Base-by-base conservation (phyloP, 2,888 invertebrate genomes). In the Eristalis intricaria region DNA sequence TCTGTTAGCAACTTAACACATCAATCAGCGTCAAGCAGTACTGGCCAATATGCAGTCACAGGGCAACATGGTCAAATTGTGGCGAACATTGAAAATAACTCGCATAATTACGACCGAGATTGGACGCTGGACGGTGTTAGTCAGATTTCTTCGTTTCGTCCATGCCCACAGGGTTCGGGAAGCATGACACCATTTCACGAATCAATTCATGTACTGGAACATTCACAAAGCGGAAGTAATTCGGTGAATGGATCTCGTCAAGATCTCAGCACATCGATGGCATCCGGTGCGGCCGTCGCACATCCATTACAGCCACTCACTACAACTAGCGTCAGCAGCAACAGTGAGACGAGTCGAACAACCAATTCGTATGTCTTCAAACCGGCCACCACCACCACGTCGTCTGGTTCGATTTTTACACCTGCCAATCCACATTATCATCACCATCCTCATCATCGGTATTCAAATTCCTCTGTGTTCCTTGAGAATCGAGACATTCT, bases 11-110 rank as follows among this genome's bases (percentile, higher is more conserved):
- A 75, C 66, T 35, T 70, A 68, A 89, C 75, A 61, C 84, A 86
- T 38, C 88, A 68, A 74, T 88, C 77, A 11, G 69, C 75, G 70
- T 74, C 88, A 13, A 88, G 88, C 13, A 81, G 77, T 2, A 64
- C 69, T n/a, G 84, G 80, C 13, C 89, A 89, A 58, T 90, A 90
- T 84, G 90, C 90, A 5, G 91, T 91, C 23, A 84, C 78, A 22
- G 82, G 83, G 32, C 89, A 89, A 69, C 89, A 89, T 15, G 92
- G 89, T 88, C 94, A 94, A 91, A 94, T 95, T 91, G 94, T 95
- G 13, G 96, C 96, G 58, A 95, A 95, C 91, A 95, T 95, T 89
- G 96, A 96, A 89, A 94, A 94, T 90, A 91, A 91, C 69, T 93
- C 94, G 84, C 91, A 92, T 83, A 92, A 93, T 82, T 93, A 93